phyloP scores from a whole-genome alignment of 2,113 vertebrate species.

The Bubo scandiacus region DNA sequence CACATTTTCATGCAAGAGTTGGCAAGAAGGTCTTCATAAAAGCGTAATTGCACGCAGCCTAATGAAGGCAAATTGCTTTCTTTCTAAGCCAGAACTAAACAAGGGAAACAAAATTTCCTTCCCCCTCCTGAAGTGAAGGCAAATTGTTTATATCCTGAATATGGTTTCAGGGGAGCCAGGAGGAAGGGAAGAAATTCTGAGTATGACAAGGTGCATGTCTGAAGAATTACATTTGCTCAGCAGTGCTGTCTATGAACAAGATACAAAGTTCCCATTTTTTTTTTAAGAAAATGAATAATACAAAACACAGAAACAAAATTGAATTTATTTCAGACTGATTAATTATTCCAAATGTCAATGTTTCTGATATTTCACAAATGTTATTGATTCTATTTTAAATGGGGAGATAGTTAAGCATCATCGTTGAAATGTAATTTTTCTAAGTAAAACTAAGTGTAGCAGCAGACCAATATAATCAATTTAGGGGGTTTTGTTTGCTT shows the following conservation, averaged over 20 bases:
- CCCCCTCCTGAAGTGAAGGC: not conserved
- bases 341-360: not conserved
- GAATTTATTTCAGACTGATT: not conserved
- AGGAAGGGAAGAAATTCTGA: not conserved
- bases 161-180: not conserved
- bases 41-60: not conserved
- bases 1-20: constrained; percentile 61
- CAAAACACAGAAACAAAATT: not conserved
- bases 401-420: not conserved
- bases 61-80: not conserved
- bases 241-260: not conserved
- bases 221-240: not conserved
- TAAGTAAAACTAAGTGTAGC: not conserved
- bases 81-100: not conserved
- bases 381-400: not conserved
- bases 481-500: not conserved
- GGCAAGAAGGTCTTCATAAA: constrained; percentile 33
- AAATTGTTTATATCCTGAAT: not conserved
- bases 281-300: not conserved
- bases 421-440: not conserved
- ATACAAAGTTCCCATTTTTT: not conserved
- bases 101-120: constrained; percentile 19
- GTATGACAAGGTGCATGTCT: not conserved
- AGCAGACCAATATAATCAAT: not conserved
- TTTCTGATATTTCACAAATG: not conserved